Evolutionary conservation across 2,888 invertebrate genomes (phyloP), one percentile per base, ranked within the genome.

Genomic region (Phalera bucephala): DNA sequence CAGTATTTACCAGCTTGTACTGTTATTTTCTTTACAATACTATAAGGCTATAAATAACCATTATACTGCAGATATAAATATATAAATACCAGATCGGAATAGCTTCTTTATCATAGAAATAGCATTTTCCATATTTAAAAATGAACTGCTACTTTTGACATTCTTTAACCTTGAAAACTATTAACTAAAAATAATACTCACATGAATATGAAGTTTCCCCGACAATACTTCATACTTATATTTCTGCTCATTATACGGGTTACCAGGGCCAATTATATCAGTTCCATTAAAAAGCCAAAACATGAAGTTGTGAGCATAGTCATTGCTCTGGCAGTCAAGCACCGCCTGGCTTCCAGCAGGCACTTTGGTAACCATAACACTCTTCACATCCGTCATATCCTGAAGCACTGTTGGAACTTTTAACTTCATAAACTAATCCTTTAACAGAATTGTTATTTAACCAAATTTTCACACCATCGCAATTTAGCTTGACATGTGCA

Each of bases 171-270:
- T 23, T 25, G 23, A 14, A 23, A 14, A 23, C 4, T 2, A 8
- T 11, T 15, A 17, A 21, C 6, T 12, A 22, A 21, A 15, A 17
- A 15, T 48, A 85, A 15, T 48, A 85, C 90, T 91, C 75, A 94
- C 94, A 89, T 91, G 88, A 51, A 94, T 93, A 36, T 86, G 90
- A 21, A 94, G 88, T 58, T 91, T 93, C 52, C 94, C 94, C 30
- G 93, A 92, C 28, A 93, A 78, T 7, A 94, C 93, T 79, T 93
- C 93, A 77, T 93, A 94, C 64, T 92, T 92, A 65, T 92, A 94
- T 73, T 94, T 94, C 29, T 83, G 79, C 47, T 82, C 85, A 72
- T 93, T 91, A 64, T 91, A 88, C 23, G 79, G 59, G 80, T 92
- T 93, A 21, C 91, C 92, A 12, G 94, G 93, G 1, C 93, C 93